Percentiles rank a stretch among this genome's conserved stretches.
phyloP scores from a whole-genome alignment of 2,797 vertebrate genomes.

The Enteromius trimaculatus region DNA sequence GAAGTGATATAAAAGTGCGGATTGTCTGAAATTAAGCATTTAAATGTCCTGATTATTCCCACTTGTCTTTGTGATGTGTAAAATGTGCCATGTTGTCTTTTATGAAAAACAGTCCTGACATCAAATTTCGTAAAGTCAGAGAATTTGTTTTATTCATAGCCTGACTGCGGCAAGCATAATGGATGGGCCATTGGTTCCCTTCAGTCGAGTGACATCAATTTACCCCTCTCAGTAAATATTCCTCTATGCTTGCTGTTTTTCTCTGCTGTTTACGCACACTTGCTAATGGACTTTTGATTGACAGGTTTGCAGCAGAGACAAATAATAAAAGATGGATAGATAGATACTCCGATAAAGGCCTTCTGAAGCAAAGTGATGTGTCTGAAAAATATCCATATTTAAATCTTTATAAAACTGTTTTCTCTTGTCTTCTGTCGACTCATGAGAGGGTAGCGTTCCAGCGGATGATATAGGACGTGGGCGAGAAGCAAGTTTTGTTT shows the following conservation, averaged over 20 bases:
- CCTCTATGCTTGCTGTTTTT: constrained; percentile 3
- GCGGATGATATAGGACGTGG: too few species aligned
- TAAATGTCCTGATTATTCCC: neutral
- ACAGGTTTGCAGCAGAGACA: neutral
- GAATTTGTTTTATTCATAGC: constrained; percentile 26
- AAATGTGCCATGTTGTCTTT: neutral
- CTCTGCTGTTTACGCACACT: constrained; percentile 3
- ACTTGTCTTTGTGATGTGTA: constrained; percentile 8
- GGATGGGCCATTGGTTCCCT: constrained; percentile 1
- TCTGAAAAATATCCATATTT: too few species aligned
- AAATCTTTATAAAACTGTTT: too few species aligned
- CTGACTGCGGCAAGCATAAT: constrained; percentile 2
- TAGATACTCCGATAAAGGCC: too few species aligned
- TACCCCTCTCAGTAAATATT: neutral
- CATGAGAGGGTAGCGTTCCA: too few species aligned
- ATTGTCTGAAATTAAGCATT: neutral
- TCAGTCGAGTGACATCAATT: neutral
- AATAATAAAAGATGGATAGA: neutral
- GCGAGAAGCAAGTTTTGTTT: too few species aligned
- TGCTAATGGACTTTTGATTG: constrained; percentile 4
- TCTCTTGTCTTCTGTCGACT: too few species aligned
- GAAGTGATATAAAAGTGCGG: neutral
- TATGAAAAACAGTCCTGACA: constrained; percentile 21
- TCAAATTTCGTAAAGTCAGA: neutral
- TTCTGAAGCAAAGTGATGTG: too few species aligned